Evolutionary conservation across 2,113 vertebrate genomes (phyloP), one percentile per base, ranked within the genome.

Genomic region (Chlamydotis undulata): DNA sequence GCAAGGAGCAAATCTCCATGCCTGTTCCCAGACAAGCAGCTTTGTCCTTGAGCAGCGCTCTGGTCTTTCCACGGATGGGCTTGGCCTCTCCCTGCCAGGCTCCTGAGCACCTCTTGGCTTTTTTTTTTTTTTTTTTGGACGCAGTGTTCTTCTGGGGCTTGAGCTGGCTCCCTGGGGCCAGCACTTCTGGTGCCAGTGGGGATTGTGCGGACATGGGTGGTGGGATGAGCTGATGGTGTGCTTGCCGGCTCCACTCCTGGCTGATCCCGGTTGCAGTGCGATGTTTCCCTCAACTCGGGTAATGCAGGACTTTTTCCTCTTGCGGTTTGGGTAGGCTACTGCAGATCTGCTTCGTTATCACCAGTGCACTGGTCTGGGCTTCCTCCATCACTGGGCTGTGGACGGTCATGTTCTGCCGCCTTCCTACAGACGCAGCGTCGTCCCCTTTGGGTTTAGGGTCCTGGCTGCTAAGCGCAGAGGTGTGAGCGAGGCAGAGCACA

Each of bases 1-100:
- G 78, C 90, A 59, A 91, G 85, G 94, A 97, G 91, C 87, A 91
- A 83, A 96, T 93, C 96, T 77, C 87, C 56, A n/a, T 0, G 82
- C 75, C 90, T 50, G n/a, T 79, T 92, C 89, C 73, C 92, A 91
- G 95, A 69, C 73, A 89, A 79, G 89, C 7, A 1, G 83, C 87
- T 93, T 92, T 94, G 83, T 79, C 83, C 43, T 94, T 92, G 79
- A 88, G 89, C 87, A 9, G 37, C 1, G 4, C 82, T 56, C 64
- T 74, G 93, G 24, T 86, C 74, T 85, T 88, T 92, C 28, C 2
- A 21, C 28, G 6, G 71, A 45, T 7, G 5, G 35, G 53, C 81
- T 45, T 26, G 85, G 89, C 82, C 79, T 60, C 31, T 83, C 85
- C 50, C 70, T 41, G 52, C 78, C 47, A 12, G 78, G 82, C 68